phyloP scores from a whole-genome alignment of 2,113 vertebrate species.

The Campylomormyrus numenius region DNA sequence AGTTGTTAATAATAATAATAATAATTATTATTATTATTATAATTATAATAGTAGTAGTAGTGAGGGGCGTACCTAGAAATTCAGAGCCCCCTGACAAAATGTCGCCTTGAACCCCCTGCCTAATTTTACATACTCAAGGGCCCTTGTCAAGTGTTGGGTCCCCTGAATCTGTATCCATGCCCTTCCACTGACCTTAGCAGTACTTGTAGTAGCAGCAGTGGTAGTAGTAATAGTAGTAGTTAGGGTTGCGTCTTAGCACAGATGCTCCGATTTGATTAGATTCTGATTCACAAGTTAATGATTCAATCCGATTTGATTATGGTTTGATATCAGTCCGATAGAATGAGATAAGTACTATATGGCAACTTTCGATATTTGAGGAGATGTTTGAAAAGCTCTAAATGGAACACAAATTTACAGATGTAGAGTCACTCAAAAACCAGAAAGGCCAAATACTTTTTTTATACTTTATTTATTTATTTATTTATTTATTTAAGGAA shows the following conservation, averaged over 20 bases:
- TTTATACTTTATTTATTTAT: too few species aligned
- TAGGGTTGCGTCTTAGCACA: not conserved
- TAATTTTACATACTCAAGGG: too few species aligned
- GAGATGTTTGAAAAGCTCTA: not conserved
- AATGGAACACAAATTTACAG: not conserved
- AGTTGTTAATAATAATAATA: not conserved
- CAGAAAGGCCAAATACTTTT: not conserved
- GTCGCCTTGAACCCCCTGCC: too few species aligned
- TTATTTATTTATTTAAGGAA: not conserved
- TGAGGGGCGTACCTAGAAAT: too few species aligned
- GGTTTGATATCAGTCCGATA: not conserved
- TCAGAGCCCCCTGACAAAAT: too few species aligned
- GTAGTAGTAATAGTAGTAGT: not conserved
- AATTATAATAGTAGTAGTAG: too few species aligned
- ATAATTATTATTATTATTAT: too few species aligned
- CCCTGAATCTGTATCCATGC: too few species aligned
- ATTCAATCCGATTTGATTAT: not conserved
- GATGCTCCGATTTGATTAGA: not conserved
- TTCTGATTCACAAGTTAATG: not conserved
- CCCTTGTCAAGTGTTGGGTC: too few species aligned
- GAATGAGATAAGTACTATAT: not conserved
- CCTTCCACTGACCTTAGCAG: too few species aligned
- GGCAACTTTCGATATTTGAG: not conserved
- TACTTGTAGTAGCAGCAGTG: not conserved
- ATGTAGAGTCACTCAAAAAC: not conserved